Base-by-base conservation (phyloP, 2,113 vertebrate species). In the Solenodon paradoxus region DNA sequence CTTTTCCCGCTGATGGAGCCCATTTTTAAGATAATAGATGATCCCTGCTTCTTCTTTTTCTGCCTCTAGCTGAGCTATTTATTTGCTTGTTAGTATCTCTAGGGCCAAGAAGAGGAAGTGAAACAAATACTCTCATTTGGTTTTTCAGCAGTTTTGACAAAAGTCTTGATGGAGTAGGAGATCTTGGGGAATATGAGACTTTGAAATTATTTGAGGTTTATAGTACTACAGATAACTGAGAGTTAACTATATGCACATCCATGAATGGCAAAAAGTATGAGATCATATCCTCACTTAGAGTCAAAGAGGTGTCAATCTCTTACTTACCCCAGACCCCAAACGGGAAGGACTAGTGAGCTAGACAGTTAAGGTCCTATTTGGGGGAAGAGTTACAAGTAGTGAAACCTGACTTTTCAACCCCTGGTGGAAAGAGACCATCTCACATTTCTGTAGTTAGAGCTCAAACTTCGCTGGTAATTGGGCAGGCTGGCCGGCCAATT, bases 41-140 rank as follows among this genome's bases (percentile, higher is more conserved):
- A 88, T 3, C 19, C 45, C 74, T 35, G 51, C 59, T 96, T 97
- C 96, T 96, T 55, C 74, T 92, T 95, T 95, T 93, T 86, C 35
- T 69, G 32, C n/a, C 55, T 80, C n/a, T 64, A 71, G 35, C 59
- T 92, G 66, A 78, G 78, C 64, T 35, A 51, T 61, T 63, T 63
- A 51, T 51, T 90, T 68, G 38, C 72, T 88, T 55, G 26, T 87
- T 85, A 92, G 91, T 20, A 63, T n/a, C 82, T 94, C 91, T 26
- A 53, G 61, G 26, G 78, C 55, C 78, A 89, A 85, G 77, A 66
- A 22, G 72, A 82, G 87, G 93, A 97, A 96, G 57, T 47, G 47
- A 96, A 91, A 96, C 49, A 51, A 82, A 71, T 55, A 68, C 20
- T 91, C 32, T 24, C 40, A 47, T 77, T 64, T 92, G 66, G n/a